These are phyloP conservation scores for Zhengitettix transpicula DNA, from an alignment of 2,888 invertebrate species.

Conservation along the genomic window DNA sequence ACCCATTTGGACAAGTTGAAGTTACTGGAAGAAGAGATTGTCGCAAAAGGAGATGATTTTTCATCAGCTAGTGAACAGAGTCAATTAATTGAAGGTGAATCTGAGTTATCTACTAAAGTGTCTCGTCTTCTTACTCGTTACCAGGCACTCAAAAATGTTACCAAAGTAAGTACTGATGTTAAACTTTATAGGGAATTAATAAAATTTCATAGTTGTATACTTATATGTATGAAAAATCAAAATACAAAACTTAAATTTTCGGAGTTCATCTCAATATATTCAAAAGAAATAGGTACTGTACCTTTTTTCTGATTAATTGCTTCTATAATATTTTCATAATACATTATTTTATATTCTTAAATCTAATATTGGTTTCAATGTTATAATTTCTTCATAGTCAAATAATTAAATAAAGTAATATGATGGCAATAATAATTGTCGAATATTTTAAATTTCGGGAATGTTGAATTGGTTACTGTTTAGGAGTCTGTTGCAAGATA, in stretches of 20 bases:
- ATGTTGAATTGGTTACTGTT: slow-evolving; percentile 6
- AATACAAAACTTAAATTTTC: not conserved
- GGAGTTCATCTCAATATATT: no score
- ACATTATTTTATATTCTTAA: no score
- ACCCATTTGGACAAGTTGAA: slow-evolving; percentile 61
- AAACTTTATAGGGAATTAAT: not conserved
- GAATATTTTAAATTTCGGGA: no score
- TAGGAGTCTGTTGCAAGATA: slow-evolving; percentile 66
- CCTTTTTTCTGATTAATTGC: no score
- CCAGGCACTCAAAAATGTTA: slow-evolving; percentile 61
- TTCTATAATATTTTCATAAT: no score
- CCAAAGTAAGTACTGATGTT: slow-evolving; percentile 31
- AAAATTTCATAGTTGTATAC: not conserved
- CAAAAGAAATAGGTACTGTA: no score
- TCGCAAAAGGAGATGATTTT: slow-evolving; percentile 48
- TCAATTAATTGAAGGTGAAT: slow-evolving; percentile 55
- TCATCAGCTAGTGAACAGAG: slow-evolving; percentile 48
- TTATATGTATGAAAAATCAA: not conserved
- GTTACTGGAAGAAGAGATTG: slow-evolving; percentile 51
- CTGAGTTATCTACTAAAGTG: slow-evolving; percentile 53
- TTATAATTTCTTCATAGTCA: no score
- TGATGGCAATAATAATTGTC: no score
- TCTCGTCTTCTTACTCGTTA: slow-evolving; percentile 67
- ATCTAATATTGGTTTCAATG: no score
- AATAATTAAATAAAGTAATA: no score